Percentiles rank a stretch among this genome's conserved stretches.
These are phyloP conservation scores for Oopsacas minuta DNA, from an alignment of 37 sponge, comb jelly and placozoan species.

Conservation along the genomic window DNA sequence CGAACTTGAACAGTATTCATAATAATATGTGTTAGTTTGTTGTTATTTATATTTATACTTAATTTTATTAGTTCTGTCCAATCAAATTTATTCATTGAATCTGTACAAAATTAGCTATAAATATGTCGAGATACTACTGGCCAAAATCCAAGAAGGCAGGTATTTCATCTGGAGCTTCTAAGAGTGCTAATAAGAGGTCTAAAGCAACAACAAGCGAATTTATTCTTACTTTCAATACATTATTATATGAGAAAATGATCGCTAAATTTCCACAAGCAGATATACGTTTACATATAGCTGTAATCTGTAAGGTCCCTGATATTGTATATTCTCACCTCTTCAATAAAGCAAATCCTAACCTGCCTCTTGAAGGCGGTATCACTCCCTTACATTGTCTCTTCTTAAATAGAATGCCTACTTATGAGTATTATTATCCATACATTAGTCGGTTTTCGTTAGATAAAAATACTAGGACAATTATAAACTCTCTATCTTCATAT, in stretches of 20 bases:
- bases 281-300: not conserved
- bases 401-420: not conserved
- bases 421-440: not conserved
- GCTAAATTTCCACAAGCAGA: not conserved
- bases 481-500: not conserved
- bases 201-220: not conserved
- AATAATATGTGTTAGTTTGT: not conserved
- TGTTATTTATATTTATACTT: not conserved
- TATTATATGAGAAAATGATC: not conserved
- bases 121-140: not conserved
- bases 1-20: not conserved
- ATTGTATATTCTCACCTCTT: not conserved
- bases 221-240: not conserved
- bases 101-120: not conserved
- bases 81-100: not conserved
- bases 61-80: not conserved
- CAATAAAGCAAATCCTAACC: not conserved
- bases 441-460: not conserved
- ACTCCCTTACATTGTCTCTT: slow-evolving; percentile 7
- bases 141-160: not conserved
- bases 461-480: not conserved
- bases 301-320: not conserved
- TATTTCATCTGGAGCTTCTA: no score
- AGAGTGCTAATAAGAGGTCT: not conserved
- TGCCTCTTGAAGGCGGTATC: not conserved